These are phyloP conservation scores for Synergus japonicus DNA, from an alignment of 2,888 invertebrate species.

Conservation along the genomic window DNA sequence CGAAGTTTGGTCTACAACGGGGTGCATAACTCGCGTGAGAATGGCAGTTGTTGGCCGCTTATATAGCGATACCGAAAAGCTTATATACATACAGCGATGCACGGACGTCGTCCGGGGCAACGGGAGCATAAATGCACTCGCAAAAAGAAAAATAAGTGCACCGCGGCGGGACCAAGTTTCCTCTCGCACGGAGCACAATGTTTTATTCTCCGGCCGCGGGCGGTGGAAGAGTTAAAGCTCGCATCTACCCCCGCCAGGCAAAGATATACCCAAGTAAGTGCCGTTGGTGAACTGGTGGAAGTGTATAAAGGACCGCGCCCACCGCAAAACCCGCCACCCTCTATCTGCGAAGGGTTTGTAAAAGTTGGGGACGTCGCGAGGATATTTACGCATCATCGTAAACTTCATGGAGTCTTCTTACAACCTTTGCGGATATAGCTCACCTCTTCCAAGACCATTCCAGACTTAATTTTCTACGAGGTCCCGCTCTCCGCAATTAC, in stretches of 20 bases:
- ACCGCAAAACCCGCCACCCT: slow-evolving; percentile 56
- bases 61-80: slow-evolving; percentile 17
- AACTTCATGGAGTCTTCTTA: slow-evolving; percentile 67
- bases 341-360: slow-evolving; percentile 67
- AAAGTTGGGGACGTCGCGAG: slow-evolving; percentile 71
- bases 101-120: slow-evolving; percentile 50
- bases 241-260: slow-evolving; percentile 54
- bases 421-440: slow-evolving; percentile 52
- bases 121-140: slow-evolving; percentile 52
- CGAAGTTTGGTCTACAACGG: slow-evolving; percentile 14
- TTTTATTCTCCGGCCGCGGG: slow-evolving; percentile 66
- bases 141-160: slow-evolving; percentile 52
- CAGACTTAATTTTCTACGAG: neutral
- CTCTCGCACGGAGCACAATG: slow-evolving; percentile 60
- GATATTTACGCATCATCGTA: slow-evolving; percentile 74
- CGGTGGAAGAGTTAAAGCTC: slow-evolving; percentile 67
- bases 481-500: neutral
- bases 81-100: slow-evolving; percentile 31
- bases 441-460: slow-evolving; percentile 2
- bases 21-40: slow-evolving; percentile 20
- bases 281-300: slow-evolving; percentile 56
- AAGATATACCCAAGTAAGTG: slow-evolving; percentile 56
- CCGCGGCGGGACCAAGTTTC: slow-evolving; percentile 63
- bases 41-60: slow-evolving; percentile 24
- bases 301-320: slow-evolving; percentile 68